Percentiles rank a stretch among this genome's conserved stretches.
These are phyloP conservation scores for Ctenopoma kingsleyae DNA, from an alignment of 2,797 vertebrate genomes.

Conservation along the genomic window DNA sequence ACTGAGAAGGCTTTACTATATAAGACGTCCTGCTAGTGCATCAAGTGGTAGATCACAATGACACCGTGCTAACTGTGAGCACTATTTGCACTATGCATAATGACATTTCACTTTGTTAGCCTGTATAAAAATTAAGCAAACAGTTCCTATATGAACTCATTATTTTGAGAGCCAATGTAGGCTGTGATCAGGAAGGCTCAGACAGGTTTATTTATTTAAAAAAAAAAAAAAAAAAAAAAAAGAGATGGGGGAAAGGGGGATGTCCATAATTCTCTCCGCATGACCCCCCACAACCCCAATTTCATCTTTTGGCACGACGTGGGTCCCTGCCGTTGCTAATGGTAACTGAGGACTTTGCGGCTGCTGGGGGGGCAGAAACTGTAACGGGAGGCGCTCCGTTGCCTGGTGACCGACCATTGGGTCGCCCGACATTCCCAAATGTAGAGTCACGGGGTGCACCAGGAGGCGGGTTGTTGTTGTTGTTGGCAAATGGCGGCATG, in stretches of 20 bases:
- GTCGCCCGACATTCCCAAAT: conserved; percentile 87
- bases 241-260: background rate
- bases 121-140: conserved; percentile 44
- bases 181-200: conserved; percentile 20
- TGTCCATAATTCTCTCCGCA: conserved; percentile 25
- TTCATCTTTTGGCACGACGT: conserved; percentile 97
- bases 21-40: conserved; percentile 26
- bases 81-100: conserved; percentile 44
- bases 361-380: conserved; percentile 70
- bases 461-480: conserved; percentile 70
- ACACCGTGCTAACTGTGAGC: conserved; percentile 42
- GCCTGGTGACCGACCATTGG: conserved; percentile 88
- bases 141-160: conserved; percentile 27
- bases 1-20: conserved; percentile 18
- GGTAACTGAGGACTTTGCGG: conserved; percentile 86
- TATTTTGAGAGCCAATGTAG: conserved; percentile 24
- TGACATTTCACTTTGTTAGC: conserved; percentile 41
- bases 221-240: background rate
- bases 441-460: conserved; percentile 75
- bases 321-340: conserved; percentile 98
- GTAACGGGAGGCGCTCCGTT: conserved; percentile 76
- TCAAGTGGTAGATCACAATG: conserved; percentile 35
- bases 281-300: conserved; percentile 30
- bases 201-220: conserved; percentile 9
- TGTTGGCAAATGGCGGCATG: conserved; percentile 84